Evolutionary conservation across 2,888 invertebrate genomes (phyloP), one percentile per base, ranked within the genome.

Genomic region (Chrysomela aeneicollis): DNA sequence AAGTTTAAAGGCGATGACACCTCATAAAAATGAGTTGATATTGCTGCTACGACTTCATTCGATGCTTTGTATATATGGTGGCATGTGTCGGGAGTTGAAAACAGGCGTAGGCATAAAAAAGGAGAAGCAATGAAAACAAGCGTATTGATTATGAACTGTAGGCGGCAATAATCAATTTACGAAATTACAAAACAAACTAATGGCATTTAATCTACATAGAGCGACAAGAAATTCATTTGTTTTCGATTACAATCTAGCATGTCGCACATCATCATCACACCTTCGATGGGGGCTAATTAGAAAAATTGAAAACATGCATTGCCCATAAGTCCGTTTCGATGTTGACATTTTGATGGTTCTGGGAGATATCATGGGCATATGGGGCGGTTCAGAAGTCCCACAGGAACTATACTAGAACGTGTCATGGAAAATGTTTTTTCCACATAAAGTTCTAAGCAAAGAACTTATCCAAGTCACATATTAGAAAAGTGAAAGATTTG

Each of bases 201-300:
- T 63, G 68, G 21, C 55, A 47, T 64, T 66, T 66, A 68, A 67
- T 71, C 71, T 66, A 65, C 70, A 59, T 47, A 42, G 1, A 42
- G 42, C 42, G 42, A 42, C 42, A 42, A 42, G 61, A 64, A 65
- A 63, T 68, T 68, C 69, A 72, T 72, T 73, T 72, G 72, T 72
- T 73, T 67, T 46, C 61, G 76, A 76, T 76, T 74, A 69, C 59
- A 32, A 75, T 75, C 75, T 71, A 64, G 70, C 75, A 68, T 73
- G 76, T 72, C 71, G 74, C 75, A 70, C 70, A 72, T 76, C 76
- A 75, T 73, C 69, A 74, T 75, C 73, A 73, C 76, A 74, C 76
- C 73, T 76, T 50, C 10, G 21, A 26, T 50, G 19, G 46, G 9
- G 63, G 66, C 69, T 74, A 74, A 76, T 74, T 76, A 74, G 58